These are phyloP conservation scores for Scrobipalpa atriplicella DNA, from an alignment of 2,888 invertebrate species.

Conservation along the genomic window DNA sequence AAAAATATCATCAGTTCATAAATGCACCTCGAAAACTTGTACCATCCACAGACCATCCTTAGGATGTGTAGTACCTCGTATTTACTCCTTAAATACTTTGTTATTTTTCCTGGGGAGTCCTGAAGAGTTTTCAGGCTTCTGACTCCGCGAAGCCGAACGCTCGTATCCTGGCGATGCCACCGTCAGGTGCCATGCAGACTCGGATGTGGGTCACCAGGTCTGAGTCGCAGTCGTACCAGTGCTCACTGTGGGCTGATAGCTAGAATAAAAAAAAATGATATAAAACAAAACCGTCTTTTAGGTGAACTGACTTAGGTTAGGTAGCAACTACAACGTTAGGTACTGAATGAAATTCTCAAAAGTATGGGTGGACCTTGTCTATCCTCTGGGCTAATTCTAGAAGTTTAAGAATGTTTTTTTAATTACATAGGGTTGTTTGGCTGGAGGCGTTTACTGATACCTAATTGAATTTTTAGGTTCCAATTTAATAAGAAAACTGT, in stretches of 20 bases:
- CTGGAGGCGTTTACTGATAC: too few relatives aligned
- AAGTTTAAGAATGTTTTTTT: too few relatives aligned
- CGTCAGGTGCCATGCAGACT: conserved; percentile 84
- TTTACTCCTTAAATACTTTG: neutral
- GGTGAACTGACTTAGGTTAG: too few relatives aligned
- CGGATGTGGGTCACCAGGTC: conserved; percentile 76
- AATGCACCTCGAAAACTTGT: neutral
- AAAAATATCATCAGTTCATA: too few relatives aligned
- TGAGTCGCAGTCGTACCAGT: conserved; percentile 70
- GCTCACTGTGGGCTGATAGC: conserved; percentile 78
- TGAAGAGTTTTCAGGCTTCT: neutral
- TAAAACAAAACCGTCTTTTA: too few relatives aligned
- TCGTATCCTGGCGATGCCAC: conserved; percentile 84
- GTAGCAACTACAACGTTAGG: too few relatives aligned
- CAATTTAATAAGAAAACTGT: too few relatives aligned
- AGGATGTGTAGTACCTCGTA: conserved; percentile 8
- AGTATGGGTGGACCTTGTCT: too few relatives aligned
- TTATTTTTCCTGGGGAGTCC: neutral
- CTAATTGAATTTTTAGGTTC: too few relatives aligned
- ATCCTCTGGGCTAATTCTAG: too few relatives aligned
- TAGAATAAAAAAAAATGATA: conserved; percentile 58
- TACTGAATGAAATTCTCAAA: too few relatives aligned
- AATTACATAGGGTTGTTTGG: too few relatives aligned
- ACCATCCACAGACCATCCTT: neutral
- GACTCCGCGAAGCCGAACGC: conserved; percentile 59